A percentile compares a stretch with the other conserved stretches of the same genome.
Conservation (phyloP, 2,888 invertebrate genomes). For the Dicyrtomina minuta region DNA sequence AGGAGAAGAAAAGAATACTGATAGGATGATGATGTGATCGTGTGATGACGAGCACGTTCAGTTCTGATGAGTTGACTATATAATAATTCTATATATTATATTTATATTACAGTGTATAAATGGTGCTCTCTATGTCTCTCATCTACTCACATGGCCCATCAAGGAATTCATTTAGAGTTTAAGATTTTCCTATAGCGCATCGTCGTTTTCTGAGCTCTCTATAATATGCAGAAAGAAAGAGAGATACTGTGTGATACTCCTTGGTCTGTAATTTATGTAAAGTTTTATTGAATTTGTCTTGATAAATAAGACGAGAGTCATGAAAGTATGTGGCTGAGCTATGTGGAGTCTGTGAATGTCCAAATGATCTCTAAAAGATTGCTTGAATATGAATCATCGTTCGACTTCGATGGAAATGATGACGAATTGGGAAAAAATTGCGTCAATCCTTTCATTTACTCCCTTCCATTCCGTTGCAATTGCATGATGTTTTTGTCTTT, state of each 20-base stretch:
- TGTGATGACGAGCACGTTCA: too few species aligned
- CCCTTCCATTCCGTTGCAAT: neutral
- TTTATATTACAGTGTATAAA: too few species aligned
- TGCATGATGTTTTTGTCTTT: conserved; percentile 1
- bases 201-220: neutral
- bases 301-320: conserved; percentile 13
- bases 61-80: too few species aligned
- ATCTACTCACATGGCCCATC: neutral
- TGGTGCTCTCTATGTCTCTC: too few species aligned
- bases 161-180: neutral
- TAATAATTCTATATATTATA: too few species aligned
- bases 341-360: neutral
- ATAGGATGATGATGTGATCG: too few species aligned
- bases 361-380: conserved; percentile 13
- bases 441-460: conserved; percentile 41
- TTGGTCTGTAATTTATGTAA: neutral
- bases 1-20: too few species aligned
- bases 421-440: conserved; percentile 52
- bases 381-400: conserved; percentile 45
- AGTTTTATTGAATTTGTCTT: conserved; percentile 10
- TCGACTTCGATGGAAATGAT: conserved; percentile 49
- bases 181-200: too few species aligned
- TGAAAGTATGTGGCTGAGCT: neutral
- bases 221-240: neutral
- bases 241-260: neutral